phyloP scores from a whole-genome alignment of 1,140 invertebrate genomes.

The Drosophila murphyi region DNA sequence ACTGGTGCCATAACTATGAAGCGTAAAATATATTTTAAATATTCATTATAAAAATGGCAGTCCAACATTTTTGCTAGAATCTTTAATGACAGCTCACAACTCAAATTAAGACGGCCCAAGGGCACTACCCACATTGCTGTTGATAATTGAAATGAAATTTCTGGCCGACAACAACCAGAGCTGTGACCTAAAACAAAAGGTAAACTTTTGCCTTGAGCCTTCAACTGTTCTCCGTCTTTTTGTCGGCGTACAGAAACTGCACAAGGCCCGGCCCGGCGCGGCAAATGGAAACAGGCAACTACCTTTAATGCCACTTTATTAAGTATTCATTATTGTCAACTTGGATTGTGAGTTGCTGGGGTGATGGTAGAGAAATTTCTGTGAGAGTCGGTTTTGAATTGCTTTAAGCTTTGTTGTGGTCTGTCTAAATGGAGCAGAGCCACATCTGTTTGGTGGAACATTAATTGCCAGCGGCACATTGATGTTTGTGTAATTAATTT shows the following conservation, averaged over 20 bases:
- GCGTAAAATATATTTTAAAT: constrained; percentile 8
- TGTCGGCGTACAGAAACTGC: constrained; percentile 32
- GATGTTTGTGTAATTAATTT: constrained; percentile 79
- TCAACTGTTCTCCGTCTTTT: constrained; percentile 49
- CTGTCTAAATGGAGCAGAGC: not conserved
- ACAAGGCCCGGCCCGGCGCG: not conserved
- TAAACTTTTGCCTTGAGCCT: constrained; percentile 66
- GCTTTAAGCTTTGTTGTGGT: constrained; percentile 39
- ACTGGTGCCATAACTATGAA: not conserved
- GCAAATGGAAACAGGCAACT: constrained; percentile 42
- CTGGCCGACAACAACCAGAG: constrained; percentile 30
- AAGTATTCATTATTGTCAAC: constrained; percentile 81
- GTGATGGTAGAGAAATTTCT: constrained; percentile 11
- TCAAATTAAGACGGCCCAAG: constrained; percentile 60
- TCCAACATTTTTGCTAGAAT: not conserved
- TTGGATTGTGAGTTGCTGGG: constrained; percentile 34
- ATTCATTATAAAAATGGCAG: constrained; percentile 15
- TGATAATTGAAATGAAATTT: constrained; percentile 76
- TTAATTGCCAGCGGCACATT: constrained; percentile 74
- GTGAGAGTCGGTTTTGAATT: constrained; percentile 27
- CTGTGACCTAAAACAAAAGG: constrained; percentile 58
- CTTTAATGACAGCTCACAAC: constrained; percentile 33
- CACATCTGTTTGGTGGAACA: constrained; percentile 42
- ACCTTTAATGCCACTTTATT: constrained; percentile 73
- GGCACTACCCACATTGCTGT: constrained; percentile 49